Conservation (phyloP, 2,888 invertebrate species). For the Acholoe squamosa region DNA sequence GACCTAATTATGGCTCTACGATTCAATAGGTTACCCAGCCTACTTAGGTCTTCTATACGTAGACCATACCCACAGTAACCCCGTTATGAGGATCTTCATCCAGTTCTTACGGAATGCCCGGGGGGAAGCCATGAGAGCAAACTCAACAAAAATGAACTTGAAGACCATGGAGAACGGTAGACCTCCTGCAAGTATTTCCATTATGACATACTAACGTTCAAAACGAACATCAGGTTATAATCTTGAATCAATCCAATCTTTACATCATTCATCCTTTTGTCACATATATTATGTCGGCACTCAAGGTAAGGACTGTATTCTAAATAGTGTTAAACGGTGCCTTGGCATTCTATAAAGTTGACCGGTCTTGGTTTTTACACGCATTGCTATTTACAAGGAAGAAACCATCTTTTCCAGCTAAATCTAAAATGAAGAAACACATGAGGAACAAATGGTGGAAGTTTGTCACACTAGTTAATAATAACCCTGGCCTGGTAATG, state of each 20-base stretch:
- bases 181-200: neutral
- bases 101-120: neutral
- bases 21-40: slow-evolving; percentile 9
- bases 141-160: neutral
- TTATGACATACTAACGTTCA: no score
- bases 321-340: no score
- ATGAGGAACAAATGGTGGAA: slow-evolving; percentile 62
- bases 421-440: neutral
- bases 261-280: neutral
- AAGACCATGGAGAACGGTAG: neutral
- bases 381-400: no score
- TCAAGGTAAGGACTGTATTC: neutral
- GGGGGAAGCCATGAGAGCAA: neutral
- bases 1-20: no score
- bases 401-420: neutral
- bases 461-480: slow-evolving; percentile 59
- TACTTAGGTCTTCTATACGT: slow-evolving; percentile 41
- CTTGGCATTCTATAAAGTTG: no score
- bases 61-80: slow-evolving; percentile 56
- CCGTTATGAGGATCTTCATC: slow-evolving; percentile 35
- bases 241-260: no score
- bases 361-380: no score
- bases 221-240: no score
- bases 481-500: slow-evolving; percentile 52
- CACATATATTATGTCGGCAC: neutral